A percentile compares a stretch with the other conserved stretches of the same genome.
phyloP scores from a whole-genome alignment of 1,140 invertebrate species.

The Lepeophtheirus salmonis region DNA sequence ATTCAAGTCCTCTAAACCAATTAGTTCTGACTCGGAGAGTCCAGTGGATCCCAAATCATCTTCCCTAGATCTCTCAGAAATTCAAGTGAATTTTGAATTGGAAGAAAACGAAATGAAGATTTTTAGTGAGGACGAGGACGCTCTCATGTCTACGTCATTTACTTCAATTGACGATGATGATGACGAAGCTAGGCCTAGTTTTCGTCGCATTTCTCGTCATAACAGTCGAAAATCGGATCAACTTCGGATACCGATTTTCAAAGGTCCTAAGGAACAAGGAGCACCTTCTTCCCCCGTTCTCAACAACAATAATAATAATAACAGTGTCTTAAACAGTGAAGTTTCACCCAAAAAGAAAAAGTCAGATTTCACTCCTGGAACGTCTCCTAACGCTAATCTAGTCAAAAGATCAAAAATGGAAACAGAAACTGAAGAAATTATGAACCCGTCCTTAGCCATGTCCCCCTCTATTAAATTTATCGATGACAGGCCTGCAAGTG shows the following conservation, averaged over 20 bases:
- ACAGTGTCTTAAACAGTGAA: too few relatives aligned
- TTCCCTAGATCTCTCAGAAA: constrained; percentile 48
- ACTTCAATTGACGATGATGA: constrained; percentile 21
- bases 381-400: not conserved
- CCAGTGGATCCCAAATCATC: constrained; percentile 3
- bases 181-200: not conserved
- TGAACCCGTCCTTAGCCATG: not conserved
- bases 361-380: constrained; percentile 18
- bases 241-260: constrained; percentile 21
- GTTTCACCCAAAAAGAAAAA: constrained; percentile 26
- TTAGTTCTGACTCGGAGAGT: not conserved
- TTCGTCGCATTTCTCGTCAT: not conserved
- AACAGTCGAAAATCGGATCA: constrained; percentile 17
- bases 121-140: constrained; percentile 56
- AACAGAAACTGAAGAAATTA: constrained; percentile 16
- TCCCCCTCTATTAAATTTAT: constrained; percentile 13
- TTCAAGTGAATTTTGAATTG: constrained; percentile 54
- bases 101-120: constrained; percentile 65
- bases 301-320: not conserved
- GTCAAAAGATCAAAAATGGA: constrained; percentile 20
- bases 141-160: constrained; percentile 30
- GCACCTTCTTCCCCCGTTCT: not conserved
- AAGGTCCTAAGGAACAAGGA: too few relatives aligned
- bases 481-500: not conserved
- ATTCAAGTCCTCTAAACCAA: too few relatives aligned